These are phyloP conservation scores for Cephalopachus bancanus DNA, from an alignment of 2,797 vertebrate species.

Conservation along the genomic window DNA sequence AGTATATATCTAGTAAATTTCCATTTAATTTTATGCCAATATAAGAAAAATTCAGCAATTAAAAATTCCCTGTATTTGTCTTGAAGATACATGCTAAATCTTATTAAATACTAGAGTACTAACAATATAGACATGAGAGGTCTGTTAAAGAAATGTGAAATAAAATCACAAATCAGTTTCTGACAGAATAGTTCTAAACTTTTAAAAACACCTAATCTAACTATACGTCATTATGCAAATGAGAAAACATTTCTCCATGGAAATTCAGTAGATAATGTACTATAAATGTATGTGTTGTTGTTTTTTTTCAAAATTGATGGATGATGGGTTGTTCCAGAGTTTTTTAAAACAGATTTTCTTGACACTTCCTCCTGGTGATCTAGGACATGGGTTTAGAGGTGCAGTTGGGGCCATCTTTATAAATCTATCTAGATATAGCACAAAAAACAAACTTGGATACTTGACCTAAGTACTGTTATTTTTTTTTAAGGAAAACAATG, in stretches of 20 bases:
- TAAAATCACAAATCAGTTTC: not conserved
- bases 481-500: constrained; percentile 28
- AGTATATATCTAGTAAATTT: not conserved
- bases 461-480: not conserved
- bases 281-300: not conserved
- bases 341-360: not conserved
- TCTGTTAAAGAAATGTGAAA: not conserved
- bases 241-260: not conserved
- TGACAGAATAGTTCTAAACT: not conserved
- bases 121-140: not conserved
- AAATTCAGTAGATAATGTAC: not conserved
- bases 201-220: not conserved
- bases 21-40: not conserved
- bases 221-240: not conserved
- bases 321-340: not conserved
- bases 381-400: not conserved
- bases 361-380: not conserved
- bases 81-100: not conserved
- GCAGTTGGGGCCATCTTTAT: not conserved
- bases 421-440: not conserved
- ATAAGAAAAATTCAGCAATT: constrained; percentile 24
- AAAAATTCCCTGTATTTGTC: not conserved
- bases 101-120: not conserved
- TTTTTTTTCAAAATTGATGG: not conserved
- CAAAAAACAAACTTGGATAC: not conserved